Base-by-base conservation (phyloP, 2,888 invertebrate species). In the Tuta absoluta region DNA sequence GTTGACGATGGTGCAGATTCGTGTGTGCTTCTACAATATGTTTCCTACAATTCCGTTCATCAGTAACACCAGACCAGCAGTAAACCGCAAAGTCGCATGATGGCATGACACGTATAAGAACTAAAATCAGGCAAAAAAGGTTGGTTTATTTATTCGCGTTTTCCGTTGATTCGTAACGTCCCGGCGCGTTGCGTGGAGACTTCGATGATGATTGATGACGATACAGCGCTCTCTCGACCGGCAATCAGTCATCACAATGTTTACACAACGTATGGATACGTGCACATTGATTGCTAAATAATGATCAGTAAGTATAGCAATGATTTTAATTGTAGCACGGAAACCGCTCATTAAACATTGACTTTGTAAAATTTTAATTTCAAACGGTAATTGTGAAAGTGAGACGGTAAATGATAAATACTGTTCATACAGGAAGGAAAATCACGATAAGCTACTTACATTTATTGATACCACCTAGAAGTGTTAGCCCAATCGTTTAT, bases 171-270 rank as follows among this genome's bases (percentile, higher is more conserved):
- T 61, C 24, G 61, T 49, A 49, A 23, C 60, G 61, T 61, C 28
- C 41, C 48, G 49, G 28, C 49, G 19, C 61, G 41, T 49, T 61
- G 19, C 61, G 41, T 49, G 48, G 33, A 19, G 17, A 28, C 14
- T 49, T 33, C 49, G 49, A 61, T 61, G 61, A 33, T 61, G 61
- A 61, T 61, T 61, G 49, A 61, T 61, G 48, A 49, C 61, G 48
- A 60, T 14, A 21, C 41, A 28, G 17, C 33, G 45, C 28, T 61
- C 49, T 49, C 41, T 45, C n/a, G 17, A 45, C 19, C 61, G 33
- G 23, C 14, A 61, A 61, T 49, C 61, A 61, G 23, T 61, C 48
- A 48, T 21, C 10, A 17, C 48, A 49, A 33, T 28, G 33, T 14
- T 41, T 45, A 17, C 21, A 23, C 33, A 53, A 33, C 28, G 56